phyloP scores from a whole-genome alignment of 2,113 vertebrate genomes.

The Strix aluco region DNA sequence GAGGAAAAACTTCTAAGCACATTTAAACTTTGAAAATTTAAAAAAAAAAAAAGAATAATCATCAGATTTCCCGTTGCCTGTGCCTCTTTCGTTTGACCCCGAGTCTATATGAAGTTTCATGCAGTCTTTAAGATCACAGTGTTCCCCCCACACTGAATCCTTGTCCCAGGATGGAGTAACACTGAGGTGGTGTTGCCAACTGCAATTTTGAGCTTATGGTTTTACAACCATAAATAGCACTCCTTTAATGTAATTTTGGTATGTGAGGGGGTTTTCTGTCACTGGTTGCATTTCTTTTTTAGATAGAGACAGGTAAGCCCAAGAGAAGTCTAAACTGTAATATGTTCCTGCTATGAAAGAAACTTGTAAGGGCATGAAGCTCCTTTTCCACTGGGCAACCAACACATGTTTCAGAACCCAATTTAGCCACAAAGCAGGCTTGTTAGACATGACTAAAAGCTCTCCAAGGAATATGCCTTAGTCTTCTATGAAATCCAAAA shows the following conservation, averaged over 20 bases:
- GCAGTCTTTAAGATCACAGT: not conserved
- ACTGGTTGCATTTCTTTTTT: not conserved
- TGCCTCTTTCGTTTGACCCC: not conserved
- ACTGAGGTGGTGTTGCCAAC: not conserved
- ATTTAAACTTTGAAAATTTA: not conserved
- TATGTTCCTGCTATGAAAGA: not conserved
- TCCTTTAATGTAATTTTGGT: slow-evolving; percentile 5
- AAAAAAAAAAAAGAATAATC: not conserved
- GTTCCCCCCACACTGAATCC: not conserved
- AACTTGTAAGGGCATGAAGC: slow-evolving; percentile 9
- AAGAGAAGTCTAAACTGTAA: not conserved
- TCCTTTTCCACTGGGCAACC: slow-evolving; percentile 55
- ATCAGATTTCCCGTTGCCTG: not conserved
- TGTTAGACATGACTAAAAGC: slow-evolving; percentile 45
- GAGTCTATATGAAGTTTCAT: not conserved
- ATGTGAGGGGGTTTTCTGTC: slow-evolving; percentile 8
- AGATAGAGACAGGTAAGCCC: slow-evolving; percentile 4
- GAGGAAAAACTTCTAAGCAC: not conserved
- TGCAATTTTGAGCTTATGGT: slow-evolving; percentile 27
- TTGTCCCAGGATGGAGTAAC: not conserved
- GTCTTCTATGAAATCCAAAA: slow-evolving; percentile 41
- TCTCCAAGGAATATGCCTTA: slow-evolving; percentile 34
- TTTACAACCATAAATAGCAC: slow-evolving; percentile 33
- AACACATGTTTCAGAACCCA: not conserved
- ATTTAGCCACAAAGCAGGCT: slow-evolving; percentile 32